Evolutionary conservation across 2,113 vertebrate genomes (phyloP).

Genomic region (Scartelaos histophorus): DNA sequence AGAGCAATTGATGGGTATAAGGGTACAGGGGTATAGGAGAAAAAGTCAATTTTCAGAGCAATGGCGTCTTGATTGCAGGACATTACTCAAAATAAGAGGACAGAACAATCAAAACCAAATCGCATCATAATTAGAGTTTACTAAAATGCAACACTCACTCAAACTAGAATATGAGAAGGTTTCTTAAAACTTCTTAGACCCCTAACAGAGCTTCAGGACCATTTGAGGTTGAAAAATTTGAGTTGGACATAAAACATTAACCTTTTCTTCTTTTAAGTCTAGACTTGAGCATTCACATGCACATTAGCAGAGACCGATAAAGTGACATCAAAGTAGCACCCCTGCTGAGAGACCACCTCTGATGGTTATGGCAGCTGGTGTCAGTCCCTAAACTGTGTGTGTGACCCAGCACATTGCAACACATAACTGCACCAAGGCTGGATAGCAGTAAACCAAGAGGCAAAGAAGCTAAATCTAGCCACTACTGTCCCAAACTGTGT

Average conservation of each 20-base stretch:
- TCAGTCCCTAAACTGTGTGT: slow-evolving; percentile 25
- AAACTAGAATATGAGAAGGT: background rate
- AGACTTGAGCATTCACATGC: background rate
- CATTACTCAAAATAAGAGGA: too few relatives aligned
- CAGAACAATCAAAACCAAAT: too few relatives aligned
- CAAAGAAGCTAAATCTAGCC: background rate
- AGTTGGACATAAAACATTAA: slow-evolving; percentile 35
- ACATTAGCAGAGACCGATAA: slow-evolving; percentile 7
- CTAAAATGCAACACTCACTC: background rate
- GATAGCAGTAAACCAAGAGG: background rate
- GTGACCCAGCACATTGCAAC: slow-evolving; percentile 31
- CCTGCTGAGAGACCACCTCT: slow-evolving; percentile 59
- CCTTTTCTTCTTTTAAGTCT: slow-evolving; percentile 17
- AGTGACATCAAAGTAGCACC: slow-evolving; percentile 43
- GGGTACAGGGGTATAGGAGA: too few relatives aligned
- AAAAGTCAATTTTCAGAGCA: too few relatives aligned
- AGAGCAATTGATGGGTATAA: too few relatives aligned
- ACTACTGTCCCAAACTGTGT: background rate
- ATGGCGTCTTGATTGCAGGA: too few relatives aligned
- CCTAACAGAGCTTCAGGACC: background rate
- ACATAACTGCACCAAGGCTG: slow-evolving; percentile 18
- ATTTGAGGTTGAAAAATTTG: background rate
- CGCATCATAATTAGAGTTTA: too few relatives aligned
- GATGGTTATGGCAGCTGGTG: slow-evolving; percentile 58
- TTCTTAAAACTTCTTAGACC: slow-evolving; percentile 5